Evolutionary conservation across 2,113 vertebrate genomes (phyloP), one percentile per base, ranked within the genome.

Genomic region (Typhlomys cinereus): DNA sequence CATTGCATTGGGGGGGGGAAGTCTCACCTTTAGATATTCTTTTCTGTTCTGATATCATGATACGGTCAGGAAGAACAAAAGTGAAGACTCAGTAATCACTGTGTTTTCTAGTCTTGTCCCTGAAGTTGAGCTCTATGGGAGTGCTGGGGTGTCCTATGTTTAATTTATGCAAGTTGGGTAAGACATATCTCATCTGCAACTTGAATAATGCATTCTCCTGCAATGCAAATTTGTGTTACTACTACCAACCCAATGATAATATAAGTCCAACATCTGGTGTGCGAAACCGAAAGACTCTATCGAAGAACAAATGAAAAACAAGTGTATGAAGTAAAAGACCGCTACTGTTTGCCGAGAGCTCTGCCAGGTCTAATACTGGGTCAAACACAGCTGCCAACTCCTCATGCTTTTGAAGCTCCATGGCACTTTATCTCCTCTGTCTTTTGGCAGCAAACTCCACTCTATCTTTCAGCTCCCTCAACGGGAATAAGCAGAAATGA

Each of bases 91-190:
- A 52, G 36, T 31, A 52, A 80, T 17, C 70, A 62, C 9, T 18
- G 36, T 18, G 36, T 66, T 85, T 66, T 25, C 69, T 44, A 83
- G 71, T 9, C 21, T 15, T 89, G 66, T 70, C 48, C 48, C 69
- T 62, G 18, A 69, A 25, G 75, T 21, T 29, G 17, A 85, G n/a
- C 23, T 76, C 57, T 57, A 48, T 86, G 48, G n/a, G 39, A 29
- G 25, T 61, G 46, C 69, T 85, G 31, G 39, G 61, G 66, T 75
- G 50, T n/a, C 34, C 39, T 36, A 95, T 95, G 48, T 94, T 96
- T 96, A 91, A 96, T 95, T 95, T 79, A 93, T 93, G 44, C 5
- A 23, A 23, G 25, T 78, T 94, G 93, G 92, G 79, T 91, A 78
- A 94, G n/a, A 23, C 78, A 50, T 34, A 34, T 52, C 46, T 95